phyloP scores from a whole-genome alignment of 2,113 vertebrate genomes.

The Proterorhinus semilunaris region DNA sequence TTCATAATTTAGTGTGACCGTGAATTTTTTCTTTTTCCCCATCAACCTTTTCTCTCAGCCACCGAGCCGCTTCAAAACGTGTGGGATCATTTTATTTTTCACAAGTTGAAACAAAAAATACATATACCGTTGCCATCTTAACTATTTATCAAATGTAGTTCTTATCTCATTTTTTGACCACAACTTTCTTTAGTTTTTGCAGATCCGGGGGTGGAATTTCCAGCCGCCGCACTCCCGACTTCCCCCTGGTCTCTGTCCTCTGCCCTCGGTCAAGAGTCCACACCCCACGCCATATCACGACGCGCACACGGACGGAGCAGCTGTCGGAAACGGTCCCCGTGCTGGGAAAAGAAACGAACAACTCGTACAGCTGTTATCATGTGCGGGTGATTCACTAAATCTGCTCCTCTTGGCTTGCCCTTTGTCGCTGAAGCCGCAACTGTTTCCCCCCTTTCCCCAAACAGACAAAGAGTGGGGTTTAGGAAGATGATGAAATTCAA shows the following conservation, averaged over 20 bases:
- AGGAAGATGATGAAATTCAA: no score
- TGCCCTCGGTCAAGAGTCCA: conserved; percentile 67
- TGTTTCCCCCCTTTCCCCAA: background rate
- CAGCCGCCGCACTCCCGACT: conserved; percentile 16
- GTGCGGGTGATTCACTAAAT: conserved; percentile 48
- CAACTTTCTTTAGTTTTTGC: conserved; percentile 37
- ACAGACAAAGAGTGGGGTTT: no score
- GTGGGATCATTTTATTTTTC: background rate
- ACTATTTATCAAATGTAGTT: background rate
- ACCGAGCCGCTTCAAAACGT: background rate
- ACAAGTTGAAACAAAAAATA: background rate
- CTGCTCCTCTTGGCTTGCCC: background rate
- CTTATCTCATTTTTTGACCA: background rate
- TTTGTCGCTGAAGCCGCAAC: conserved; percentile 2
- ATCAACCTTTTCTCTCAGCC: background rate
- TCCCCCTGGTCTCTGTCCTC: conserved; percentile 44
- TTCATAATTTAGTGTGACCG: background rate
- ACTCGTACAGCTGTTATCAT: conserved; percentile 79
- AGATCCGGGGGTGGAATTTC: conserved; percentile 49
- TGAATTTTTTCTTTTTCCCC: background rate
- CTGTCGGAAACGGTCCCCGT: conserved; percentile 79
- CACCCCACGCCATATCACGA: conserved; percentile 48
- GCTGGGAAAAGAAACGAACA: conserved; percentile 79
- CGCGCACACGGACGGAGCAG: conserved; percentile 56
- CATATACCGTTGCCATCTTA: no score